Conservation (phyloP, 2,797 vertebrate species). For the Vespertilio murinus region DNA sequence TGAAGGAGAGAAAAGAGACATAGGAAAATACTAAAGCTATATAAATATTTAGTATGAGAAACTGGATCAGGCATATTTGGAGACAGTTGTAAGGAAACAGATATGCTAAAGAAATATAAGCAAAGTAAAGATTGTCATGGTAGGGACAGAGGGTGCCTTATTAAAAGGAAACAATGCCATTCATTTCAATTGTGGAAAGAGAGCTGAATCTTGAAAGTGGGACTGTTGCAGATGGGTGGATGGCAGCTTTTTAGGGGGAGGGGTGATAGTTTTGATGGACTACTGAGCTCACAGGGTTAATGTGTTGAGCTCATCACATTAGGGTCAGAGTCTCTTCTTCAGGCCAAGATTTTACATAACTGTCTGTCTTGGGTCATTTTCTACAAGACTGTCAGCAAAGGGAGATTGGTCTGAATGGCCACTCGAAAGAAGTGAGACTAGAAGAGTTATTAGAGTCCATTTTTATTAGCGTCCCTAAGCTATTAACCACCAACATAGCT, state of each 20-base stretch:
- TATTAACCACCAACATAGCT: not conserved
- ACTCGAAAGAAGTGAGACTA: not conserved
- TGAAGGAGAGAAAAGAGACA: not conserved
- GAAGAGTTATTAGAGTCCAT: not conserved
- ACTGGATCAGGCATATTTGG: not conserved
- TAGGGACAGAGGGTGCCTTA: not conserved
- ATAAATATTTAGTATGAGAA: not conserved
- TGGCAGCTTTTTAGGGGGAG: not conserved
- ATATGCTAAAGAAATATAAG: not conserved
- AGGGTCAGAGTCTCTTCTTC: conserved; percentile 10
- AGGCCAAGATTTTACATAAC: not conserved
- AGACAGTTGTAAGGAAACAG: not conserved
- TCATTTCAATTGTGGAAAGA: not conserved
- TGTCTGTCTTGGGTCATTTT: not conserved
- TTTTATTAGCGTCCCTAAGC: not conserved
- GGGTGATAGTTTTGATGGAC: not conserved
- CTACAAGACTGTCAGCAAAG: not conserved
- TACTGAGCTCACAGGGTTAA: not conserved
- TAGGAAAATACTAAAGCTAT: not conserved
- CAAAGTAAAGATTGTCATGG: not conserved
- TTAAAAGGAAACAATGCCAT: not conserved
- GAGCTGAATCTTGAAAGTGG: not conserved
- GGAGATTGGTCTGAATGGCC: not conserved
- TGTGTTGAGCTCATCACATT: not conserved
- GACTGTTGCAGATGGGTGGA: not conserved